Percentiles rank a stretch among this genome's conserved stretches.
These are phyloP conservation scores for Lindbergichthys nudifrons DNA, from an alignment of 2,797 vertebrate genomes.

Conservation along the genomic window DNA sequence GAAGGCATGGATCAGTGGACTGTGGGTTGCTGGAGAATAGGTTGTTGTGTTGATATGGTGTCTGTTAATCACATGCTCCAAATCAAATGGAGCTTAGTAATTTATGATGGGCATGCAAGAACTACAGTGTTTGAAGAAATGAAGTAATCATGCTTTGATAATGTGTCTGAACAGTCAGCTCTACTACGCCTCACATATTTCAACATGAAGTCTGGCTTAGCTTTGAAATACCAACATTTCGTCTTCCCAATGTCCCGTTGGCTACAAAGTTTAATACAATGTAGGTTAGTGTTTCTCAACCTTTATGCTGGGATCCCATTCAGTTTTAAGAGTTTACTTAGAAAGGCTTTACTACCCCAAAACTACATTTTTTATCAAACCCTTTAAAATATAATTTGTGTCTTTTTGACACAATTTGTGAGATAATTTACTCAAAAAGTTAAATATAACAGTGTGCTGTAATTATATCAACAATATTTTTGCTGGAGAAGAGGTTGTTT, in stretches of 20 bases:
- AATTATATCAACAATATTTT: too few relatives aligned
- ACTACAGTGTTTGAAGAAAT: conserved; percentile 17
- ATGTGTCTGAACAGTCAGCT: background rate
- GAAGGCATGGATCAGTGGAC: conserved; percentile 20
- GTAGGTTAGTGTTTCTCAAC: conserved; percentile 1
- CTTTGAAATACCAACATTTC: conserved; percentile 13
- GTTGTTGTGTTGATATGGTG: background rate
- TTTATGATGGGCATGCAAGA: conserved; percentile 36
- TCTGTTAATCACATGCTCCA: conserved; percentile 2
- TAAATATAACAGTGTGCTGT: too few relatives aligned
- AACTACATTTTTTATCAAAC: background rate
- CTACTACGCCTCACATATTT: background rate
- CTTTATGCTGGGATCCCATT: background rate
- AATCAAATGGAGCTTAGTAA: conserved; percentile 14
- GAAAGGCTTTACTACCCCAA: conserved; percentile 10
- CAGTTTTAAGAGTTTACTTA: conserved; percentile 12
- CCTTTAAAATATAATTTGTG: too few relatives aligned
- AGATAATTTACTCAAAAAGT: too few relatives aligned
- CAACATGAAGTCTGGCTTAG: background rate
- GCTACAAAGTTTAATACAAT: background rate
- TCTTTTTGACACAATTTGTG: too few relatives aligned
- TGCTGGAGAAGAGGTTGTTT: too few relatives aligned
- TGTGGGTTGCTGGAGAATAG: conserved; percentile 3
- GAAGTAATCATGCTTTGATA: conserved; percentile 29
- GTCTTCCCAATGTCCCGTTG: background rate